These are phyloP conservation scores for Cryptops parisi DNA, from an alignment of 2,888 invertebrate genomes.

Conservation along the genomic window DNA sequence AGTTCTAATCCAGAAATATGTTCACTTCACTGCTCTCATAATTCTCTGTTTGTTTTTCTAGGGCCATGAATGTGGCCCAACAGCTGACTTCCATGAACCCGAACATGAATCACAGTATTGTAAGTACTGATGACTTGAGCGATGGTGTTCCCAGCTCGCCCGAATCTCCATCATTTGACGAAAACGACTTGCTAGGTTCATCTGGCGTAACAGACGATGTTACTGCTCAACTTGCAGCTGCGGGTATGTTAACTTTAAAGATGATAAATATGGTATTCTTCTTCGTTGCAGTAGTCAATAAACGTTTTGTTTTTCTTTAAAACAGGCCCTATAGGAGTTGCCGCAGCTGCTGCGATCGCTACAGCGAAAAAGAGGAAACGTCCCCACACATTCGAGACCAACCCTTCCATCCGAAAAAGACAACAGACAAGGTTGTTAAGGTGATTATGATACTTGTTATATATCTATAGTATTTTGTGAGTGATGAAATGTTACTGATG, in stretches of 20 bases:
- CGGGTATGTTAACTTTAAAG: slow-evolving; percentile 47
- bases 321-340: slow-evolving; percentile 81
- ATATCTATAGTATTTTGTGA: too few species aligned
- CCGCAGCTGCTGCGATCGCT: slow-evolving; percentile 90
- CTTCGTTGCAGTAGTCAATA: neutral
- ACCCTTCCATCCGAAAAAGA: slow-evolving; percentile 87
- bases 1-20: too few species aligned
- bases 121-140: slow-evolving; percentile 26
- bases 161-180: slow-evolving; percentile 41
- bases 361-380: slow-evolving; percentile 89
- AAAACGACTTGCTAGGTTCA: slow-evolving; percentile 64
- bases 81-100: slow-evolving; percentile 14
- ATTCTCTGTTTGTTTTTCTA: neutral
- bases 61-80: slow-evolving; percentile 2
- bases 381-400: slow-evolving; percentile 92
- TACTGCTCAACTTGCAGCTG: slow-evolving; percentile 88
- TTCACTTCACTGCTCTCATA: neutral
- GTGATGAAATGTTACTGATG: too few species aligned
- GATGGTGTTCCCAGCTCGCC: slow-evolving; percentile 32
- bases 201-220: slow-evolving; percentile 78
- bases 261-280: too few species aligned
- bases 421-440: slow-evolving; percentile 79
- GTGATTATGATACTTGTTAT: slow-evolving; percentile 35
- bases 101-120: slow-evolving; percentile 21
- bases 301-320: neutral